Evolutionary conservation across 64 coral and sea anemone genomes (phyloP).

Genomic region (Dendrophyllia cribrosa): DNA sequence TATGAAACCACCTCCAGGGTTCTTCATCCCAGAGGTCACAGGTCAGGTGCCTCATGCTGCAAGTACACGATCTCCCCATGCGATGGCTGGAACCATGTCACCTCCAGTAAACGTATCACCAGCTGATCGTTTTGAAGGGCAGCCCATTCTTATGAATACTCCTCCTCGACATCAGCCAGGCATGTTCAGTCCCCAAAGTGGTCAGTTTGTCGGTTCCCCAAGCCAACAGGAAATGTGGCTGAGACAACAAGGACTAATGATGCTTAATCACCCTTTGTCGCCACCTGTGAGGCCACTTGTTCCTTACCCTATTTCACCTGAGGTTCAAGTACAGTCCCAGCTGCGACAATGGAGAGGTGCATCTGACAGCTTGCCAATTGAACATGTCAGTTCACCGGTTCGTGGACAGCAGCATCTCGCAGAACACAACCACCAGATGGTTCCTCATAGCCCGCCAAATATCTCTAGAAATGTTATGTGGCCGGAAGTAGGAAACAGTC

Average conservation of each 20-base stretch:
- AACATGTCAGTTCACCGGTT: not conserved
- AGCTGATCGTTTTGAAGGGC: not conserved
- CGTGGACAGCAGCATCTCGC: slow-evolving; percentile 7
- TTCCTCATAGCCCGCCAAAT: slow-evolving; percentile 3
- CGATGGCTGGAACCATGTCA: not conserved
- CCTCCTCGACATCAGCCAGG: not conserved
- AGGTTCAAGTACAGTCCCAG: not conserved
- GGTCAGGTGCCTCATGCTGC: not conserved
- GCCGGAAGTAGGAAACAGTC: not conserved
- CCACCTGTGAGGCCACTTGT: slow-evolving; percentile 3
- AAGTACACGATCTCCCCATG: not conserved
- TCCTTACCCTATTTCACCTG: slow-evolving; percentile 23
- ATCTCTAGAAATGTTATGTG: slow-evolving; percentile 14
- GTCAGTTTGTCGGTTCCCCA: slow-evolving; percentile 1
- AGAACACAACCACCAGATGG: not conserved
- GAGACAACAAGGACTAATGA: not conserved
- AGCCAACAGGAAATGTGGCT: slow-evolving; percentile 4
- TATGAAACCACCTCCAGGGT: slow-evolving; percentile 25
- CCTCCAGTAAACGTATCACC: not conserved
- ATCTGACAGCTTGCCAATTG: not conserved
- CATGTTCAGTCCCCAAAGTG: not conserved
- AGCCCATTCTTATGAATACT: not conserved
- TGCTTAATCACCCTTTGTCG: not conserved
- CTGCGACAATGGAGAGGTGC: not conserved
- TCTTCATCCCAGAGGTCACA: not conserved